Conservation (phyloP, 2,888 invertebrate species). For the Polydrusus pterygomalis region DNA sequence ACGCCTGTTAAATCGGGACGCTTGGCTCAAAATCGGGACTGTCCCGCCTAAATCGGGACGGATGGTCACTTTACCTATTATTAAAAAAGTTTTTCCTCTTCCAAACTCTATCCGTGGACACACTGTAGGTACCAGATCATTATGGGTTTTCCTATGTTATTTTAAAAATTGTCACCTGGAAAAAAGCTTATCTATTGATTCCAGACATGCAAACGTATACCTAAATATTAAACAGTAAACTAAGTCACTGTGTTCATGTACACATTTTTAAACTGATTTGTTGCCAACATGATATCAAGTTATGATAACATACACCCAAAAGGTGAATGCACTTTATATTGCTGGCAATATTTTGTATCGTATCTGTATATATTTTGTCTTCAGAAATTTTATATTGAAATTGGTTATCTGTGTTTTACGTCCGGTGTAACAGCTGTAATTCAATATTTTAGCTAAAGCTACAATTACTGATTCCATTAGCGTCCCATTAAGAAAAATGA, state of each 20-base stretch:
- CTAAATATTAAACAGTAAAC: slow-evolving; percentile 29
- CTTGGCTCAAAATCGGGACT: too few relatives aligned
- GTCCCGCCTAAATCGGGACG: too few relatives aligned
- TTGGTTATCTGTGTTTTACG: slow-evolving; percentile 52
- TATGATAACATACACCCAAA: slow-evolving; percentile 44
- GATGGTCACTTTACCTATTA: too few relatives aligned
- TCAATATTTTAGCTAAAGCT: slow-evolving; percentile 44
- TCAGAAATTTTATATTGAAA: slow-evolving; percentile 55
- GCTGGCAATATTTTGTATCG: slow-evolving; percentile 44
- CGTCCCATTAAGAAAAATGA: background rate
- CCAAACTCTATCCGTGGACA: too few relatives aligned
- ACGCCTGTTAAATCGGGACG: too few relatives aligned
- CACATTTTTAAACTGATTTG: slow-evolving; percentile 31
- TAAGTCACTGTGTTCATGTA: slow-evolving; percentile 23
- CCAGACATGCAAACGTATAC: slow-evolving; percentile 28
- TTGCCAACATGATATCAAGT: slow-evolving; percentile 46
- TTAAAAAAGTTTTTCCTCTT: too few relatives aligned
- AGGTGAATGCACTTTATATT: slow-evolving; percentile 52
- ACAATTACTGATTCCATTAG: slow-evolving; percentile 15
- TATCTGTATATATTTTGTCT: slow-evolving; percentile 53
- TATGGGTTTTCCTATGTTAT: too few relatives aligned
- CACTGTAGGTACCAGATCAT: too few relatives aligned
- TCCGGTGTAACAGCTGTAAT: slow-evolving; percentile 50
- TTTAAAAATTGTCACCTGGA: too few relatives aligned
- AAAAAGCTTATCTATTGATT: background rate